Evolutionary conservation across 2,888 invertebrate genomes (phyloP), one percentile per base, ranked within the genome.

Genomic region (Drosophila nigritarsus): DNA sequence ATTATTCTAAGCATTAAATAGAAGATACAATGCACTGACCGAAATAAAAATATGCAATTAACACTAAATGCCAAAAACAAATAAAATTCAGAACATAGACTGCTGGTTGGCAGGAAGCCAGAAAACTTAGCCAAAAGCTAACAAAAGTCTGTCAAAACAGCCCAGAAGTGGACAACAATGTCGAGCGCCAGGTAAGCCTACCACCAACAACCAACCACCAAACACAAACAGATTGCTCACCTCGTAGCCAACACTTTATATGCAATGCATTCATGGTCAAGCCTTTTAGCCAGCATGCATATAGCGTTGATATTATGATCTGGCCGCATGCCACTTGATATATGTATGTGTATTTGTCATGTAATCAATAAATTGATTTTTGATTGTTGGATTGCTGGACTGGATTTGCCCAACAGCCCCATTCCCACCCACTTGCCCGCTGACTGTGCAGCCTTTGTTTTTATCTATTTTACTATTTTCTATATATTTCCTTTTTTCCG

Each of bases 341-440:
- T 38, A 38, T 56, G 40, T 40, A 3, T 56, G 40, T 40, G 3
- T 83, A 75, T 88, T 87, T 70, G 67, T 75, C 64, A 65, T 81
- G 75, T 71, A 89, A 89, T 89, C 89, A 88, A 89, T 89, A 89
- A 90, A 89, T 89, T 91, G 89, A 89, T 89, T 89, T 89, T 89
- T 88, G 83, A 90, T 91, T 78, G 89, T 78, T 59, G 45, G 20
- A 42, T 42, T 42, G 42, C n/a, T 64, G 38, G 70, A 54, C 71
- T 83, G 73, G 63, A 56, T 72, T 73, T 72, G 40, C 59, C 64
- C 6, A 24, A 45, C 20, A 24, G 2, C 55, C n/a, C 40, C 29
- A 9, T 18, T 7, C 13, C 38, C 48, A 6, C 34, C 36, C n/a
- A 53, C 51, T 45, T 49, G 32, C 3, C 29, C n/a, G n/a, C 53